Evolutionary conservation across 2,113 vertebrate genomes (phyloP).

Genomic region (Pedetes capensis): DNA sequence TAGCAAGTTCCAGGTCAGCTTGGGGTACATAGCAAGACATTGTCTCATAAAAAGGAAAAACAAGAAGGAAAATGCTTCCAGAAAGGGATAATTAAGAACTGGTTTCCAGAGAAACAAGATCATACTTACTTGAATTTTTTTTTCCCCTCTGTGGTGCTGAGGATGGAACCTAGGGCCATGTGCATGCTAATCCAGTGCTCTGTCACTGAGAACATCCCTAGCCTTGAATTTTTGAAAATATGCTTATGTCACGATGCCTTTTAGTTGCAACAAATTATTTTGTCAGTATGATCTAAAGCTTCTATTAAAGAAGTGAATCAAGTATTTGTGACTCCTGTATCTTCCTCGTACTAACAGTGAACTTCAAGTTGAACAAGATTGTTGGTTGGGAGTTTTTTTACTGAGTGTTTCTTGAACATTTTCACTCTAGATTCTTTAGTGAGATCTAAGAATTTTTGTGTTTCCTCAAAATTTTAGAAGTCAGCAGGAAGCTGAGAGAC

Average conservation of each 20-base stretch:
- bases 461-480: not conserved
- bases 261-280: not conserved
- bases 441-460: not conserved
- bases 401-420: not conserved
- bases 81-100: not conserved
- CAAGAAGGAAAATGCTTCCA: too few relatives aligned
- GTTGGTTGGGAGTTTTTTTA: not conserved
- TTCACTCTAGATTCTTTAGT: not conserved
- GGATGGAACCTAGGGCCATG: too few relatives aligned
- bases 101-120: not conserved
- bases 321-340: not conserved
- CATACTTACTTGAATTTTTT: not conserved
- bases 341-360: not conserved
- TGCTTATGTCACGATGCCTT: not conserved
- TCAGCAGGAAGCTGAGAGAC: not conserved
- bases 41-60: too few relatives aligned
- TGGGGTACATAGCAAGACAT: too few relatives aligned
- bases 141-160: too few relatives aligned
- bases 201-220: too few relatives aligned
- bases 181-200: too few relatives aligned
- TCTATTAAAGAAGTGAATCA: not conserved
- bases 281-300: not conserved
- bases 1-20: too few relatives aligned
- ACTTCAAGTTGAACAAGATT: not conserved
- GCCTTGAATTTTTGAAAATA: not conserved